Evolutionary conservation across 2,888 invertebrate genomes (phyloP).

Genomic region (Ypsolopha sequella): DNA sequence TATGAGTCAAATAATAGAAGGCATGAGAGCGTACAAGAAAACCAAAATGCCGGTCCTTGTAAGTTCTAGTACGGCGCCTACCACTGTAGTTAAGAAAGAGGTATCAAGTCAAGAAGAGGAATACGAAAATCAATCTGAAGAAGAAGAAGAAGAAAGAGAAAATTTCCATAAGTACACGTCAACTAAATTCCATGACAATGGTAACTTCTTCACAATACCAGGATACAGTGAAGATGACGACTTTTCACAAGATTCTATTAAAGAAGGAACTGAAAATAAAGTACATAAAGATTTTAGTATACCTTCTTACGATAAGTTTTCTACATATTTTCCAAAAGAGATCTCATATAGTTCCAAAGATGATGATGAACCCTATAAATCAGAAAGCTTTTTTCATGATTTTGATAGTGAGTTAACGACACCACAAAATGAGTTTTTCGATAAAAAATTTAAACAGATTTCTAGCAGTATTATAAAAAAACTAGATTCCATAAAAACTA

Average conservation of each 20-base stretch:
- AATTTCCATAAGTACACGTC: constrained; percentile 58
- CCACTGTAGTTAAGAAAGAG: constrained; percentile 21
- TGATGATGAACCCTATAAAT: constrained; percentile 37
- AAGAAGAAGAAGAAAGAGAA: constrained; percentile 37
- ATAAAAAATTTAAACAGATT: constrained; percentile 62
- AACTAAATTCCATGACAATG: constrained; percentile 58
- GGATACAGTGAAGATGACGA: constrained; percentile 39
- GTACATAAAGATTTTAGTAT: constrained; percentile 36
- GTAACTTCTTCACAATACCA: constrained; percentile 63
- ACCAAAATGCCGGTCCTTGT: constrained; percentile 38
- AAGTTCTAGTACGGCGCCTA: constrained; percentile 27
- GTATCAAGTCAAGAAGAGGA: constrained; percentile 24
- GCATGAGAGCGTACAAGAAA: constrained; percentile 47
- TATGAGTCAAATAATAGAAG: constrained; percentile 46
- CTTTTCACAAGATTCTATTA: constrained; percentile 29
- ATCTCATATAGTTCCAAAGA: constrained; percentile 29
- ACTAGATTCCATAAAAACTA: constrained; percentile 43
- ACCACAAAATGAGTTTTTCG: constrained; percentile 65
- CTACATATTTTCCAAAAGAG: constrained; percentile 42
- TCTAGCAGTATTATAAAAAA: constrained; percentile 66
- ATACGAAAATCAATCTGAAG: constrained; percentile 25
- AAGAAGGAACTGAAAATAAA: constrained; percentile 34
- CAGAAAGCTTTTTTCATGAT: constrained; percentile 40
- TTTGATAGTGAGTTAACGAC: constrained; percentile 61
- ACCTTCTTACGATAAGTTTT: constrained; percentile 36